A percentile compares a stretch with the other conserved stretches of the same genome.
Evolutionary conservation across 2,113 vertebrate species (phyloP).

Genomic region (Otis tarda): DNA sequence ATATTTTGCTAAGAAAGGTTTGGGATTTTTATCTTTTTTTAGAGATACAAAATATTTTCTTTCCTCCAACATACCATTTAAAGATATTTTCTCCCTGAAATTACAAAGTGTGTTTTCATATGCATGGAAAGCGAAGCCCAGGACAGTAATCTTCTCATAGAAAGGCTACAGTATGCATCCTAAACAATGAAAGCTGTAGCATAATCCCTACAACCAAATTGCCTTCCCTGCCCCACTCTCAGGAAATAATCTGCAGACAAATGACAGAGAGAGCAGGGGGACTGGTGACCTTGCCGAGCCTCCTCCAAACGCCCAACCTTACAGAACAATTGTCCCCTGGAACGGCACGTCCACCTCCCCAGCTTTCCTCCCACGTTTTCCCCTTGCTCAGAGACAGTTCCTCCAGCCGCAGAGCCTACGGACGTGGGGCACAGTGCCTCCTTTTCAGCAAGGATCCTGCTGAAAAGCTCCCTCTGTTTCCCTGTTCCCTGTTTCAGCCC

Average conservation of each 20-base stretch:
- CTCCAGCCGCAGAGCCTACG: not conserved
- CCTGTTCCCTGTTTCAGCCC: not conserved
- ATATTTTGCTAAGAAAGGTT: conserved; percentile 69
- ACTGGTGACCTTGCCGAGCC: not conserved
- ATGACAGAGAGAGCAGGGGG: not conserved
- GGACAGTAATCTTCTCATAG: conserved; percentile 40
- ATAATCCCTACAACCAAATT: conserved; percentile 13
- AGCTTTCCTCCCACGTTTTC: not conserved
- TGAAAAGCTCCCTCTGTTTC: not conserved
- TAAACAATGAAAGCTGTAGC: conserved; percentile 51
- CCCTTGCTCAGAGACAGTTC: not conserved
- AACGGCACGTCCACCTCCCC: not conserved
- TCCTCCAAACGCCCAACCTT: not conserved
- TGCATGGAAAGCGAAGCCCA: not conserved
- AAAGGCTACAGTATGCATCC: conserved; percentile 32
- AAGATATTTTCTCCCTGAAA: conserved; percentile 32
- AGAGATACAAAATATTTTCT: conserved; percentile 41
- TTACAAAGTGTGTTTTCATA: conserved; percentile 35
- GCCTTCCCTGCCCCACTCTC: not conserved
- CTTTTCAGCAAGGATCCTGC: not conserved
- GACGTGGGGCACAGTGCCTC: not conserved
- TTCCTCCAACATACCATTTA: not conserved
- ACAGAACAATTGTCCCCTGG: not conserved
- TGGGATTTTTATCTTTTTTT: conserved; percentile 29
- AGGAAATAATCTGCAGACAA: conserved; percentile 16